A percentile compares a stretch with the other conserved stretches of the same genome.
Evolutionary conservation across 2,888 invertebrate species (phyloP).

Genomic region (Operophtera brumata): DNA sequence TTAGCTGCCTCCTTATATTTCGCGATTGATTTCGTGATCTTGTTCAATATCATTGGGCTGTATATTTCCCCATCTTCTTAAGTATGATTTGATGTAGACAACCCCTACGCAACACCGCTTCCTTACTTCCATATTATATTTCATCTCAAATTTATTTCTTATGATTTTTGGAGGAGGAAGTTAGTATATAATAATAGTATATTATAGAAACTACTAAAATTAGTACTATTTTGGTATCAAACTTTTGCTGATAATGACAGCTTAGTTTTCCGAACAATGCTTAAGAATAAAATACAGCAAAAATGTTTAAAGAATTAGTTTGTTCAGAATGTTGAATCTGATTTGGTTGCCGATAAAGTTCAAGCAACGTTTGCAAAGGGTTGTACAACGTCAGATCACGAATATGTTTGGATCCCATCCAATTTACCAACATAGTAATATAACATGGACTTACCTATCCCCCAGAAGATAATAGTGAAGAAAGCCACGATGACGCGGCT

Average conservation of each 20-base stretch:
- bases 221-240: no score
- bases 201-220: no score
- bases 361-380: slow-evolving; percentile 27
- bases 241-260: no score
- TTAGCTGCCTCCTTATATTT: slow-evolving; percentile 33
- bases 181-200: no score
- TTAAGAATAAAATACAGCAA: not conserved
- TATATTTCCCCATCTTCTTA: slow-evolving; percentile 14
- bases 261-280: not conserved
- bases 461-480: slow-evolving; percentile 72
- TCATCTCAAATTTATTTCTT: not conserved
- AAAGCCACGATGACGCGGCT: slow-evolving; percentile 75
- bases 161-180: not conserved
- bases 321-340: slow-evolving; percentile 21
- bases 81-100: slow-evolving; percentile 21
- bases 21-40: slow-evolving; percentile 34
- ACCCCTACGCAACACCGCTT: slow-evolving; percentile 1
- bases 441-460: slow-evolving; percentile 63
- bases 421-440: slow-evolving; percentile 20
- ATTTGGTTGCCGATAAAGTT: slow-evolving; percentile 28
- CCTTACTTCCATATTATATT: not conserved
- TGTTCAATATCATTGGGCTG: slow-evolving; percentile 17
- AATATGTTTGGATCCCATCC: slow-evolving; percentile 30
- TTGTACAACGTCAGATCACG: slow-evolving; percentile 28
- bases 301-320: slow-evolving; percentile 14